Evolutionary conservation across 1,140 invertebrate genomes (phyloP).

Genomic region (Ips nitidus): DNA sequence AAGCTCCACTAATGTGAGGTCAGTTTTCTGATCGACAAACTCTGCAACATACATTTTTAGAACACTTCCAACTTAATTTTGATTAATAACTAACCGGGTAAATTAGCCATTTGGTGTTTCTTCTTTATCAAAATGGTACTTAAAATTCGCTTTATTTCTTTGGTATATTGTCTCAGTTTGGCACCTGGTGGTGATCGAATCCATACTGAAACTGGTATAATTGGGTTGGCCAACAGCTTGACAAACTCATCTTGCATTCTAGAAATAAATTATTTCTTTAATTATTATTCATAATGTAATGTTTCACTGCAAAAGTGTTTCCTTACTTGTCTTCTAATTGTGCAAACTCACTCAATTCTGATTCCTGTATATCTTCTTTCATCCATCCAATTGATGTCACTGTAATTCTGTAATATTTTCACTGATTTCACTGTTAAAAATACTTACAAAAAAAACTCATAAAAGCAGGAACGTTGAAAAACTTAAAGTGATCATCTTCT

Average conservation of each 20-base stretch:
- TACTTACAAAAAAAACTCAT: constrained; percentile 13
- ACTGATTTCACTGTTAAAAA: background rate
- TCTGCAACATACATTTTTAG: background rate
- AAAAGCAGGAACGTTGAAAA: constrained; percentile 7
- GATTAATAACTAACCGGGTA: too few relatives aligned
- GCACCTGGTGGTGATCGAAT: background rate
- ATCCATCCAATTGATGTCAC: background rate
- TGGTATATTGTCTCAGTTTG: background rate
- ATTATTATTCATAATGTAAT: background rate
- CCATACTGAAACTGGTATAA: constrained; percentile 10
- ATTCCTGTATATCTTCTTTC: background rate
- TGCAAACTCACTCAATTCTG: background rate
- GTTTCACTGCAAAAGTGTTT: background rate
- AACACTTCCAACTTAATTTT: too few relatives aligned
- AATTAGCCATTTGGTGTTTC: background rate
- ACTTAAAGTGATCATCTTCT: constrained; percentile 11
- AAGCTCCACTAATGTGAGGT: background rate
- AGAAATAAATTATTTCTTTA: background rate
- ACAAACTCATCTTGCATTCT: constrained; percentile 12
- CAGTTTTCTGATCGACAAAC: background rate
- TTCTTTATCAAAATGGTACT: background rate
- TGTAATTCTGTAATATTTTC: background rate
- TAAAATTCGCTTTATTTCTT: background rate
- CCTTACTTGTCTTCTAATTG: background rate
- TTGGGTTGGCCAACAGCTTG: constrained; percentile 1